A percentile compares a stretch with the other conserved stretches of the same genome.
Evolutionary conservation across 1,140 invertebrate genomes (phyloP).

Genomic region (Calliphora vicina): DNA sequence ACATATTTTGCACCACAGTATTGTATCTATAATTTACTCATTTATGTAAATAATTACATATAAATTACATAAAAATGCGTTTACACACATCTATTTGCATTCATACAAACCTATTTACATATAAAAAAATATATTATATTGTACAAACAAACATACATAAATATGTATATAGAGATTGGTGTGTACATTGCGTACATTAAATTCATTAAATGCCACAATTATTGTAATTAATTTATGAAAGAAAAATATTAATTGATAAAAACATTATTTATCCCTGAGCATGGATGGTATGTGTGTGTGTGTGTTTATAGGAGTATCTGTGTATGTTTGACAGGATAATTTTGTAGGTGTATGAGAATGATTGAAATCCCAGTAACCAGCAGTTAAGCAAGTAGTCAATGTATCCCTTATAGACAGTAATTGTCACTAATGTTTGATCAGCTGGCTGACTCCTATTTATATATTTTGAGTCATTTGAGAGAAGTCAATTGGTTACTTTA

Average conservation of each 20-base stretch:
- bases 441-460: too few species aligned
- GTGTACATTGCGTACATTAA: conserved; percentile 59
- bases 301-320: too few species aligned
- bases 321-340: not conserved
- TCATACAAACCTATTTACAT: not conserved
- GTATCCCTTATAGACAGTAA: not conserved
- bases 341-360: not conserved
- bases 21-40: too few species aligned
- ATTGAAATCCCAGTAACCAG: too few species aligned
- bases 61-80: too few species aligned
- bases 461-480: too few species aligned
- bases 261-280: conserved; percentile 9
- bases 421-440: too few species aligned
- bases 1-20: too few species aligned
- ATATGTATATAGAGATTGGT: too few species aligned
- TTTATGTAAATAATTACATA: too few species aligned
- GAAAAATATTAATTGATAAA: conserved; percentile 25
- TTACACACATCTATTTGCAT: not conserved
- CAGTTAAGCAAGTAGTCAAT: not conserved
- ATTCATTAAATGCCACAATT: conserved; percentile 63
- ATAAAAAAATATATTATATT: too few species aligned
- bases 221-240: conserved; percentile 62
- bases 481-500: too few species aligned
- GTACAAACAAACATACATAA: conserved; percentile 17
- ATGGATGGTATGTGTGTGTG: not conserved